Base-by-base conservation (phyloP, 1,140 invertebrate species). In the Araneus ventricosus region DNA sequence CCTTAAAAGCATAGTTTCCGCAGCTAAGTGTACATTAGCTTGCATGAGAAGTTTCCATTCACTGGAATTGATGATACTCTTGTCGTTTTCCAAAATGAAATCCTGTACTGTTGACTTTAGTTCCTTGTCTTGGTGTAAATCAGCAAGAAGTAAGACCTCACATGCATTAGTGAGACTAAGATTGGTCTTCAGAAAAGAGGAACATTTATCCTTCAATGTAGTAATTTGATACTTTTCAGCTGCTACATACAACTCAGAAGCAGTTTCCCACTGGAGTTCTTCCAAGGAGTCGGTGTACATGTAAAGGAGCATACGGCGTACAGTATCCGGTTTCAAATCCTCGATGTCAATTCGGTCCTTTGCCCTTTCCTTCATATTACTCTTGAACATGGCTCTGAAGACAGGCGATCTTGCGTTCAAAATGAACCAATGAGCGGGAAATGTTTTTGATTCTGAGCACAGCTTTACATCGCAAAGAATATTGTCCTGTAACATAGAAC, bases 391-490 rank as follows among this genome's bases (percentile, higher is more conserved):
- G 45, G 45, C 45, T 52, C 45, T 52, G 3, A 52, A 52, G 8
- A 52, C 14, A 1, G 45, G 45, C 1, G 45, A 52, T 52, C 45
- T 52, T 14, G 45, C 10, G 0, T 8, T 52, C 45, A 52, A 52
- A 52, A 52, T 52, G 8, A 52, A 52, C 45, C 45, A 52, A 52
- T 52, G 45, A 17, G 45, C 45, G 45, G 45, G 17, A 52, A 52
- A 52, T 14, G 45, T 94, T 93, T 70, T 94, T 95, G 88, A 96
- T 27, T 89, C 67, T 57, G 95, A 94, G n/a, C 89, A 85, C 8
- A 95, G 94, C 14, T 90, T 95, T 63, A 95, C 95, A 92, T 95
- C 95, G 2, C 95, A 27, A 5, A 30, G 1, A 4, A 63, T 6
- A 63, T n/a, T n/a, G 59, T 63, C 20, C 22, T 63, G 5, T 22